phyloP scores from a whole-genome alignment of 2,113 vertebrate species.

The Equus przewalskii region DNA sequence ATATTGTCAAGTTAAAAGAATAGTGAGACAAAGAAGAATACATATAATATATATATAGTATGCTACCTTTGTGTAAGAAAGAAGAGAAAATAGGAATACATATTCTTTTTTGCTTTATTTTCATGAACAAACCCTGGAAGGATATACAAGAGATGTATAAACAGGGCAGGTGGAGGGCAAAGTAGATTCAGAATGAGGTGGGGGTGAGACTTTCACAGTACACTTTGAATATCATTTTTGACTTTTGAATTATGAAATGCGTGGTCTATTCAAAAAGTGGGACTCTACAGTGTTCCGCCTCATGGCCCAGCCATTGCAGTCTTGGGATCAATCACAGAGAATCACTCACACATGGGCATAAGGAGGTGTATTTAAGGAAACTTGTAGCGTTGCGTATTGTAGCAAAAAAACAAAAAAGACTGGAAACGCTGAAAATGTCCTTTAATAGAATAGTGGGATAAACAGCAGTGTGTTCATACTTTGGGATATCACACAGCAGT shows the following conservation, averaged over 20 bases:
- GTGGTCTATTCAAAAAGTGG: background rate
- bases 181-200: background rate
- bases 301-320: background rate
- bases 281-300: background rate
- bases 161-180: background rate
- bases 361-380: background rate
- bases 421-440: background rate
- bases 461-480: background rate
- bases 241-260: background rate
- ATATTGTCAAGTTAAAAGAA: background rate
- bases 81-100: background rate
- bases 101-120: background rate
- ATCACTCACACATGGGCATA: background rate
- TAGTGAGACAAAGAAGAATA: background rate
- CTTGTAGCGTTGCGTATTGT: background rate
- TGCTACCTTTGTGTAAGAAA: background rate
- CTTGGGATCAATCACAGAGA: background rate
- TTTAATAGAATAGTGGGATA: background rate
- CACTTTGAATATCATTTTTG: background rate
- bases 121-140: conserved; percentile 9
- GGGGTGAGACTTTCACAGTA: background rate
- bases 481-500: background rate
- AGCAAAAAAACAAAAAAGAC: background rate
- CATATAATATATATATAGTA: background rate
- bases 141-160: background rate